These are phyloP conservation scores for Hydrophis major DNA, from an alignment of 2,797 vertebrate species.

Conservation along the genomic window DNA sequence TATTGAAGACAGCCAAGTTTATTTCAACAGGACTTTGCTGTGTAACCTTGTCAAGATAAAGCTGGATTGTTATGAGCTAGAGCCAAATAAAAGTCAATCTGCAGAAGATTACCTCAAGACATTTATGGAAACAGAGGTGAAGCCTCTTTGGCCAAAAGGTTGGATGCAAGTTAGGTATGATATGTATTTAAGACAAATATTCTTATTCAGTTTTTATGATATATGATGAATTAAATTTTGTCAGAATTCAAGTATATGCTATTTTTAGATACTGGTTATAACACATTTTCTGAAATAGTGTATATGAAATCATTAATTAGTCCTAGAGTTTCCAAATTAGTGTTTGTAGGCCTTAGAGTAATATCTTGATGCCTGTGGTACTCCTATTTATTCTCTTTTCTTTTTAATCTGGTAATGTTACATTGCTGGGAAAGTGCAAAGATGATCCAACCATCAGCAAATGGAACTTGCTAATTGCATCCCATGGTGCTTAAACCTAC, in stretches of 20 bases:
- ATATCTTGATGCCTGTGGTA: neutral
- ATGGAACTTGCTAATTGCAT: neutral
- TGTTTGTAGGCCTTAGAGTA: neutral
- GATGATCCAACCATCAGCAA: neutral
- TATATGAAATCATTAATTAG: neutral
- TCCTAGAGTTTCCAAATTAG: neutral
- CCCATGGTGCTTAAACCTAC: neutral
- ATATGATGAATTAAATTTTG: neutral
- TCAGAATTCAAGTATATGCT: slow-evolving; percentile 1
- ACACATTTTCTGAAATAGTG: neutral
- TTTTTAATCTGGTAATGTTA: neutral
- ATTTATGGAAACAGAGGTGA: slow-evolving; percentile 84
- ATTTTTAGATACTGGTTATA: neutral
- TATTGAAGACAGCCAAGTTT: slow-evolving; percentile 1
- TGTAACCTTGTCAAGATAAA: slow-evolving; percentile 95
- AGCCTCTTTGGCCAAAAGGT: slow-evolving; percentile 85
- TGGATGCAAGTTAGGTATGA: slow-evolving; percentile 85
- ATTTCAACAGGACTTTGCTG: slow-evolving; percentile 79
- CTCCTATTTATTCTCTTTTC: neutral
- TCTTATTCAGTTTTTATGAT: slow-evolving; percentile 14
- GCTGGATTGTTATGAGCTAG: slow-evolving; percentile 91
- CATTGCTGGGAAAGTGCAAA: neutral
- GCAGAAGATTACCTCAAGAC: slow-evolving; percentile 83
- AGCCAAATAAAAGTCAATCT: slow-evolving; percentile 86
- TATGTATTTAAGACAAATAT: neutral